These are phyloP conservation scores for Caerostris darwini DNA, from an alignment of 1,140 invertebrate species.

Conservation along the genomic window DNA sequence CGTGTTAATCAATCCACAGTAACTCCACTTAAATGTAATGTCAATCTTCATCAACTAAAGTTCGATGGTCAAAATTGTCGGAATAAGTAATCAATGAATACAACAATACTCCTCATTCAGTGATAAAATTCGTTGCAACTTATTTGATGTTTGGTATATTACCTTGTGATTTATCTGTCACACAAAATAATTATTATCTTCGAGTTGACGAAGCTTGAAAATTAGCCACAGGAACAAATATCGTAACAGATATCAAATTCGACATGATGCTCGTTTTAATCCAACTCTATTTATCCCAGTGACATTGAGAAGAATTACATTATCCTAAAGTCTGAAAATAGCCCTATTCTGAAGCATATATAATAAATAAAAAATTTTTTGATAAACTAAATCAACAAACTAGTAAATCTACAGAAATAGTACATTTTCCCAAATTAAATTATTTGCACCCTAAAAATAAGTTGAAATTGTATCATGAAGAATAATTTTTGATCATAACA, in stretches of 20 bases:
- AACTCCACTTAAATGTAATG: slow-evolving; percentile 17
- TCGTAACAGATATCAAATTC: neutral
- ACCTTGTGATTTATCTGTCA: neutral
- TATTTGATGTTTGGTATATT: neutral
- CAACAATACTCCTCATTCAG: neutral
- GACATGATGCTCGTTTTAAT: neutral
- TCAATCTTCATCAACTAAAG: neutral
- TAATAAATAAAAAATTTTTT: too few species aligned
- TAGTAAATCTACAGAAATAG: too few species aligned
- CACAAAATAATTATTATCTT: too few species aligned
- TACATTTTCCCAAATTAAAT: too few species aligned
- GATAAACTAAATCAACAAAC: too few species aligned
- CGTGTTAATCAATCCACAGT: slow-evolving; percentile 13
- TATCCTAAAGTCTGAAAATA: slow-evolving; percentile 4
- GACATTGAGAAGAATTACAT: neutral
- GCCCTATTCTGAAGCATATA: too few species aligned
- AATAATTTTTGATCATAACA: too few species aligned
- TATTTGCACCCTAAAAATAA: too few species aligned
- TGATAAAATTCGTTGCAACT: neutral
- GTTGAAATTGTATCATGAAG: too few species aligned
- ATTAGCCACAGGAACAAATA: too few species aligned
- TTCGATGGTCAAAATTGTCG: neutral
- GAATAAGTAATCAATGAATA: slow-evolving; percentile 22
- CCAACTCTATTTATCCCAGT: neutral
- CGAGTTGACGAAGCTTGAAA: too few species aligned